phyloP scores from a whole-genome alignment of 2,113 vertebrate genomes.

The Oreocharis arfaki region DNA sequence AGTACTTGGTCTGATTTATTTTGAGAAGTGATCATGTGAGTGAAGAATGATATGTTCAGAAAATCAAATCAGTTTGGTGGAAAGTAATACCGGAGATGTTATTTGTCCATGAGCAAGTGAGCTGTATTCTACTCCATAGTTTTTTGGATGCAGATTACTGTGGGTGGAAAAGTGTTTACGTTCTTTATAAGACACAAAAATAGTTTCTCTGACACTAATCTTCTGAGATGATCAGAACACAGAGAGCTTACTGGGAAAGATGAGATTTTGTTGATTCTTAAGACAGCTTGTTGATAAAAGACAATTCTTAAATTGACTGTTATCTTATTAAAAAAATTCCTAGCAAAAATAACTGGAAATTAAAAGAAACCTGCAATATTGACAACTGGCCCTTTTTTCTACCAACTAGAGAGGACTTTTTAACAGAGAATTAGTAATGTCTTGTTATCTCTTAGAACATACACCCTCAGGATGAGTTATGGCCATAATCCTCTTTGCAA shows the following conservation, averaged over 20 bases:
- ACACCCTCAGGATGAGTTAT: not conserved
- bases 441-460: not conserved
- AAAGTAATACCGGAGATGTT: not conserved
- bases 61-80: not conserved
- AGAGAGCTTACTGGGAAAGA: not conserved
- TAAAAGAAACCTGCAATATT: not conserved
- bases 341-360: not conserved
- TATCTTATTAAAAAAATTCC: not conserved
- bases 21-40: not conserved
- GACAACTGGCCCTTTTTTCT: not conserved
- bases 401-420: not conserved
- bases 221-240: not conserved
- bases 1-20: not conserved
- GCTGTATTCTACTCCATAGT: not conserved
- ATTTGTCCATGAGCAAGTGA: not conserved
- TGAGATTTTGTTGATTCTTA: not conserved
- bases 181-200: not conserved
- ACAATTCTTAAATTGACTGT: not conserved
- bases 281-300: not conserved
- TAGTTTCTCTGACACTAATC: not conserved
- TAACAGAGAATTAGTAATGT: not conserved
- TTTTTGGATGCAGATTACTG: not conserved
- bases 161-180: not conserved
- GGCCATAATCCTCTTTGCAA: not conserved
- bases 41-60: not conserved